Conservation (phyloP, 2,888 invertebrate genomes). For the Platypus cylindrus region DNA sequence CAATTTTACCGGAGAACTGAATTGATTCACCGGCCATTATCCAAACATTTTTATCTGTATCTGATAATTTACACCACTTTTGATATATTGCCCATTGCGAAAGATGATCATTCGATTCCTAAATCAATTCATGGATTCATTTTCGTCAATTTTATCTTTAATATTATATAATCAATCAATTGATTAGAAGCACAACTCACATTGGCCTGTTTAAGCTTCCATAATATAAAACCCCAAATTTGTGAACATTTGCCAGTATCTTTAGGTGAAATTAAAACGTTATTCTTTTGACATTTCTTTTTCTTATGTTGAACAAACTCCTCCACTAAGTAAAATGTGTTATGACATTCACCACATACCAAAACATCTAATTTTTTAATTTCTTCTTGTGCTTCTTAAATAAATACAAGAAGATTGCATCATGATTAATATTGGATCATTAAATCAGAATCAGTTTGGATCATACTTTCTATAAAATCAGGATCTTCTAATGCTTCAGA, state of each 20-base stretch:
- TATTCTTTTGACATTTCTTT: conserved; percentile 39
- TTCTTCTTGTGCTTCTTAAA: conserved; percentile 56
- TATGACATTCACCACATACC: conserved; percentile 74
- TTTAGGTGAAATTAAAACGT: no score
- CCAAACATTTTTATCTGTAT: conserved; percentile 62
- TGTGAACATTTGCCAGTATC: conserved; percentile 55
- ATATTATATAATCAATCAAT: not conserved
- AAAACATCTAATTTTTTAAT: conserved; percentile 64
- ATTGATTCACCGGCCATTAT: conserved; percentile 66
- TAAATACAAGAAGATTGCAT: not conserved
- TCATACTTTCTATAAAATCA: conserved; percentile 13
- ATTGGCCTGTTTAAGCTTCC: conserved; percentile 53
- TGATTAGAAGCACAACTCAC: conserved; percentile 3
- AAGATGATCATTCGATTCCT: conserved; percentile 48
- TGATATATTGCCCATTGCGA: conserved; percentile 70
- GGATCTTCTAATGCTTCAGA: conserved; percentile 11
- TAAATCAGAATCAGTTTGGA: no score
- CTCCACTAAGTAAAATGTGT: conserved; percentile 66
- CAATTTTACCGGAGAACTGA: conserved; percentile 55
- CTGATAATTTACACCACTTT: conserved; percentile 70
- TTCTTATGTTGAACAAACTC: conserved; percentile 64
- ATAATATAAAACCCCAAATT: conserved; percentile 73
- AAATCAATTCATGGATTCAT: no score
- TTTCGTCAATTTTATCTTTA: no score
- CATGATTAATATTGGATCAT: not conserved